Base-by-base conservation (phyloP, 2,888 invertebrate genomes). In the Serrognathus titanus region DNA sequence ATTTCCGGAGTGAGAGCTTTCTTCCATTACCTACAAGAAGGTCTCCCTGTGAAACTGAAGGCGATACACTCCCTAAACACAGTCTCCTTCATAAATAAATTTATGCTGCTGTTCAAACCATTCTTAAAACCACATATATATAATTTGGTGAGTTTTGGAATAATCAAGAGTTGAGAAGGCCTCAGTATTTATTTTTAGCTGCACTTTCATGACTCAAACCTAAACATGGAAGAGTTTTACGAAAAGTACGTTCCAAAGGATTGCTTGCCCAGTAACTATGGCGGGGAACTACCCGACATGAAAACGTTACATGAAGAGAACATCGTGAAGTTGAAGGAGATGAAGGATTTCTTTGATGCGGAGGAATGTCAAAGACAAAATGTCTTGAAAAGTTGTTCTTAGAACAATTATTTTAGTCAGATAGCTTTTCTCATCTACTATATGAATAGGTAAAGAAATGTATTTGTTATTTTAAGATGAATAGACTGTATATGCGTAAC, bases 1-100 rank as follows among this genome's bases (percentile, higher is more conserved):
- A 4, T 69, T 1, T 58, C 66, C 6, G 59, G 82, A 0, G 72
- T 88, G 1, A 81, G 83, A 40, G 83, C 83, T 68, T 85, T 87
- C 73, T 85, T 87, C 76, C 79, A 81, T 57, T 89, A 85, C 72
- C 73, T 88, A 2, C 87, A 89, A 71, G 88, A 89, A 66, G 88
- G 83, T 12, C 73, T 86, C 73, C 88, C 88, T 0, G 81, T 86
- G 2, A 81, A 85, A 55, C 80, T 89, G 73, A 82, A 82, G 62
- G 83, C 81, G 0, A 85, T 88, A 53, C 87, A 89, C 69, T 81
- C 89, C 1, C 72, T 89, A 49, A 89, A 89, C 67, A 73, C 75
- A 0, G 73, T 76, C 0, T 77, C 80, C 66, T 77, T 81, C 56
- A 69, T 80, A 51, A 78, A 80, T 60, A 81, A 80, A 68, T 63